phyloP scores from a whole-genome alignment of 2,888 invertebrate species.

The Deilephila porcellus region DNA sequence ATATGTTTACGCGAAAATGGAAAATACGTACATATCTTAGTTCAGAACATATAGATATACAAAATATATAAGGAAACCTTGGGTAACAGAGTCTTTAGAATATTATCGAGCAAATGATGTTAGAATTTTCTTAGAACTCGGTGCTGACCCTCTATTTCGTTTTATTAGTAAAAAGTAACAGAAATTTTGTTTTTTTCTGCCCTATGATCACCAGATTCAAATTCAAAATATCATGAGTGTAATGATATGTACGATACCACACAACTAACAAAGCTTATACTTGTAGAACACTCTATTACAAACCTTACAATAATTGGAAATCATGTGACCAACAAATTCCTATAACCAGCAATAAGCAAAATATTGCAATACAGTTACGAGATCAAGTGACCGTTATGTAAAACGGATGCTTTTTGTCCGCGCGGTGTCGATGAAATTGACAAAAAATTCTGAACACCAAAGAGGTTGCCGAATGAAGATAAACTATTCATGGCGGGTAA shows the following conservation, averaged over 20 bases:
- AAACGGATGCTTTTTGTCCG: conserved; percentile 15
- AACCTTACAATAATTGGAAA: neutral
- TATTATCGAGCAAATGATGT: too few relatives aligned
- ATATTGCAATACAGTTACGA: conserved; percentile 18
- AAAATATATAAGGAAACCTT: too few relatives aligned
- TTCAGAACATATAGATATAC: neutral
- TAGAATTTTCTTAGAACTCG: too few relatives aligned
- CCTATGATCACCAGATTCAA: too few relatives aligned
- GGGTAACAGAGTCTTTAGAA: too few relatives aligned
- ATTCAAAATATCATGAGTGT: too few relatives aligned
- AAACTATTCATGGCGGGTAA: conserved; percentile 17
- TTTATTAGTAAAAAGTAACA: too few relatives aligned
- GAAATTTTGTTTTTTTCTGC: too few relatives aligned
- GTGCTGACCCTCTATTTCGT: too few relatives aligned
- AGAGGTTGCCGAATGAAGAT: conserved; percentile 13
- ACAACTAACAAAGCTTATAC: neutral
- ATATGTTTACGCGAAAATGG: neutral
- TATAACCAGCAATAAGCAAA: neutral
- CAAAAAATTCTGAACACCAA: neutral
- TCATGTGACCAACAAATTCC: neutral
- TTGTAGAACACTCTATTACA: neutral
- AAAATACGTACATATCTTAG: neutral
- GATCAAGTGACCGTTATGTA: conserved; percentile 15
- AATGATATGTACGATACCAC: neutral
- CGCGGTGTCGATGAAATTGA: neutral